Conservation (phyloP, 2,888 invertebrate species). For the Phortica okadai region DNA sequence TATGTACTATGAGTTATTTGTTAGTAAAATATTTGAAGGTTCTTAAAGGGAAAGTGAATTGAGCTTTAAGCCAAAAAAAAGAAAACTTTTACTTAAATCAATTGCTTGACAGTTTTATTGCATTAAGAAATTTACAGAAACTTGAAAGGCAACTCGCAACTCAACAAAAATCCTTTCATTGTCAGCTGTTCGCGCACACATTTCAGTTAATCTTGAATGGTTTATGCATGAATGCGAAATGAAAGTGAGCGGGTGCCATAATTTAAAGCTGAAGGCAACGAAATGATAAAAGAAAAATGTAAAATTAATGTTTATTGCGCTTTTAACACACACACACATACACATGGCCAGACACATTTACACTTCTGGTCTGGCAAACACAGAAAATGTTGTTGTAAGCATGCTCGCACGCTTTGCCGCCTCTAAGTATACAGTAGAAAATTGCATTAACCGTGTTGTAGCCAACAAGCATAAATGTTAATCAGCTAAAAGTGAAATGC, state of each 20-base stretch:
- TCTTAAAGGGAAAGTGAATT: no score
- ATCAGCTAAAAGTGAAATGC: slow-evolving; percentile 68
- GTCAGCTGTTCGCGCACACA: background rate
- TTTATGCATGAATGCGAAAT: background rate
- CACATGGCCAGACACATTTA: slow-evolving; percentile 20
- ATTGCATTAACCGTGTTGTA: slow-evolving; percentile 57
- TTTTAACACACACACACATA: slow-evolving; percentile 60
- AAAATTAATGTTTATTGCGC: slow-evolving; percentile 69
- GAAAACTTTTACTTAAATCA: background rate
- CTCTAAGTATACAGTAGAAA: slow-evolving; percentile 50
- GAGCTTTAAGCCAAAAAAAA: background rate
- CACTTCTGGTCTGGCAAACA: background rate
- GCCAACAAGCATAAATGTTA: slow-evolving; percentile 65
- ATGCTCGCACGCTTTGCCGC: slow-evolving; percentile 46
- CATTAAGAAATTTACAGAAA: background rate
- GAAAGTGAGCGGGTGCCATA: slow-evolving; percentile 16
- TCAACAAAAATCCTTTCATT: background rate
- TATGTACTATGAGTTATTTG: no score
- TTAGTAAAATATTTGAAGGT: no score
- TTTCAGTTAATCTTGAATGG: background rate
- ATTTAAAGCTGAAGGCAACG: slow-evolving; percentile 26
- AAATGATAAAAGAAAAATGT: slow-evolving; percentile 42
- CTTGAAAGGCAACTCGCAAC: background rate
- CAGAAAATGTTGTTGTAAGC: slow-evolving; percentile 48
- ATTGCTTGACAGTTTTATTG: background rate